These are phyloP conservation scores for Anhinga anhinga DNA, from an alignment of 2,113 vertebrate genomes.

Conservation along the genomic window DNA sequence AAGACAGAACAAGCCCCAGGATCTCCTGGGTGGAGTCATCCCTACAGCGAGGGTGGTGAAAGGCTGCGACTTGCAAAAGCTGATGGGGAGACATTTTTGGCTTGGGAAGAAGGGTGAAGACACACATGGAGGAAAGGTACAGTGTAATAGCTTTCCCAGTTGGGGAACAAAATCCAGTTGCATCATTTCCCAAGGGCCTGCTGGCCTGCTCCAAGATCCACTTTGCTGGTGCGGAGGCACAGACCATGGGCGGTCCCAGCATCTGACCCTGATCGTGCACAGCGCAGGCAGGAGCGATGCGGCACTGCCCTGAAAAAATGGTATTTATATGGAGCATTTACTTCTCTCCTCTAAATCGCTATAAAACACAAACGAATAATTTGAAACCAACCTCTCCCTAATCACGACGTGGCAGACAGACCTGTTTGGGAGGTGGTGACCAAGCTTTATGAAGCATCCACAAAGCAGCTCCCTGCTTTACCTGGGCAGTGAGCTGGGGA, in stretches of 20 bases:
- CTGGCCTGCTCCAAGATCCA: background rate
- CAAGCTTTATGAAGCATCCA: background rate
- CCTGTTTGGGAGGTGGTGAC: constrained; percentile 17
- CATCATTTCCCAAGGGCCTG: background rate
- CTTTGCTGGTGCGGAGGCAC: background rate
- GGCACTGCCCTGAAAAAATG: background rate
- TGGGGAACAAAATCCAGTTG: background rate
- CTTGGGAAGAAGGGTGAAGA: background rate
- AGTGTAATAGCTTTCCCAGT: background rate
- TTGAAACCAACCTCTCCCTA: background rate
- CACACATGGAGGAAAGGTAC: background rate
- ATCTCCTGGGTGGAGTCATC: background rate
- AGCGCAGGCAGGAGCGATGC: background rate
- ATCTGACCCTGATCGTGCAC: accelerated
- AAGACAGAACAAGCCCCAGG: background rate
- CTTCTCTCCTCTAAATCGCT: background rate
- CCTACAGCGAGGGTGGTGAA: background rate
- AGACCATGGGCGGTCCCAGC: background rate
- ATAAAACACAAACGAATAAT: background rate
- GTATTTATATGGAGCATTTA: background rate
- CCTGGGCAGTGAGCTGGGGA: background rate
- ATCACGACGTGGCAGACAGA: background rate
- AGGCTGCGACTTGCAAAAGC: background rate
- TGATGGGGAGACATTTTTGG: background rate
- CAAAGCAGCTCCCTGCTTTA: background rate